phyloP scores from a whole-genome alignment of 2,113 vertebrate species.

The Malurus cyaneus region DNA sequence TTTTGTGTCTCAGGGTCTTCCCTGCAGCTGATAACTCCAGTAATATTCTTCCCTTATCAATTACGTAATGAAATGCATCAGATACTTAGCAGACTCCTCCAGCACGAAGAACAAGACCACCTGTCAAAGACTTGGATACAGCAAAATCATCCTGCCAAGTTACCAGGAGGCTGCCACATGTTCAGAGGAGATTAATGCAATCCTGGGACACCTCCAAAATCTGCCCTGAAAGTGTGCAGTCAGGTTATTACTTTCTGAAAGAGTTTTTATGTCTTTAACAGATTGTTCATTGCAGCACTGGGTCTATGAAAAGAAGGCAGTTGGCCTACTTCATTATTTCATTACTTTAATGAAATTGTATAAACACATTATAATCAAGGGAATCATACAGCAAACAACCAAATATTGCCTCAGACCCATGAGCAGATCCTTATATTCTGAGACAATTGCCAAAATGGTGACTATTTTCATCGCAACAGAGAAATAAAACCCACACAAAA shows the following conservation, averaged over 20 bases:
- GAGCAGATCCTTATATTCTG: neutral
- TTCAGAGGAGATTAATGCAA: neutral
- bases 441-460: neutral
- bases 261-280: neutral
- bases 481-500: neutral
- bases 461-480: neutral
- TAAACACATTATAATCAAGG: neutral
- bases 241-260: neutral
- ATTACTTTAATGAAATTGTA: neutral
- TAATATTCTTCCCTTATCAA: neutral
- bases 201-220: constrained; percentile 13
- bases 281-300: neutral
- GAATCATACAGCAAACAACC: neutral
- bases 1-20: neutral
- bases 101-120: neutral
- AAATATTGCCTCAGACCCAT: neutral
- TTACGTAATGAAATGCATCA: neutral
- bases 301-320: neutral
- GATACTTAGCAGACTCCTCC: neutral
- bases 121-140: neutral
- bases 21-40: neutral
- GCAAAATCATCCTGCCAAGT: neutral
- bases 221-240: neutral
- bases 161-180: neutral
- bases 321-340: neutral